A percentile compares a stretch with the other conserved stretches of the same genome.
phyloP scores from a whole-genome alignment of 2,888 invertebrate genomes.

The Brenthis hecate region DNA sequence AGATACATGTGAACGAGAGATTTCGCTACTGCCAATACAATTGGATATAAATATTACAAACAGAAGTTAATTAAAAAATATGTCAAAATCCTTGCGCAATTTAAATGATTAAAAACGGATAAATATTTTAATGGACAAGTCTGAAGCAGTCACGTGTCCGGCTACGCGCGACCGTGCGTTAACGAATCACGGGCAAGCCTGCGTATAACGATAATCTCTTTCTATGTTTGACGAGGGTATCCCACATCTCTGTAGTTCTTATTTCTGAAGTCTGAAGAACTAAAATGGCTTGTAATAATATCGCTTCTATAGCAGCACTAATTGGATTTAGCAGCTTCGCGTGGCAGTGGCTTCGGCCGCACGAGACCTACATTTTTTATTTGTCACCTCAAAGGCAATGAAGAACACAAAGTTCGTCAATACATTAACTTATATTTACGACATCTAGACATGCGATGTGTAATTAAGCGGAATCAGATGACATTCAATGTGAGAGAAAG shows the following conservation, averaged over 20 bases:
- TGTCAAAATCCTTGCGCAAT: background rate
- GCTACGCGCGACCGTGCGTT: constrained; percentile 22
- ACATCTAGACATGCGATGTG: background rate
- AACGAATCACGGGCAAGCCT: constrained; percentile 36
- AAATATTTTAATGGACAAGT: constrained; percentile 18
- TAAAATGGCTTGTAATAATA: background rate
- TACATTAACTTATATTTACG: constrained; percentile 1
- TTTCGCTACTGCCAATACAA: too few species aligned
- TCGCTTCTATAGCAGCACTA: constrained; percentile 23
- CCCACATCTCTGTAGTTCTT: constrained; percentile 5
- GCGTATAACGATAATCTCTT: constrained; percentile 33
- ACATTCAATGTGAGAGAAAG: background rate
- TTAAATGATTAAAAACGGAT: constrained; percentile 21
- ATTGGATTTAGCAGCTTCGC: constrained; percentile 41
- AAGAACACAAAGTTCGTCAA: constrained; percentile 9
- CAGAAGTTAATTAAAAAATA: background rate
- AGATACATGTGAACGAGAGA: too few species aligned
- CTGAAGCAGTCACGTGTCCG: constrained; percentile 29
- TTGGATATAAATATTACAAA: too few species aligned
- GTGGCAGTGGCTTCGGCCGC: constrained; percentile 43
- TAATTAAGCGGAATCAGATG: constrained; percentile 10
- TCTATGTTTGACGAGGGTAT: constrained; percentile 27
- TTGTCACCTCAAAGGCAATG: constrained; percentile 18
- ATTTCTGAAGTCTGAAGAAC: background rate
- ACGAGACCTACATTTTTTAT: constrained; percentile 37